A percentile compares a stretch with the other conserved stretches of the same genome.
Conservation (phyloP, 2,113 vertebrate species). For the Psittacula cyanocephala region DNA sequence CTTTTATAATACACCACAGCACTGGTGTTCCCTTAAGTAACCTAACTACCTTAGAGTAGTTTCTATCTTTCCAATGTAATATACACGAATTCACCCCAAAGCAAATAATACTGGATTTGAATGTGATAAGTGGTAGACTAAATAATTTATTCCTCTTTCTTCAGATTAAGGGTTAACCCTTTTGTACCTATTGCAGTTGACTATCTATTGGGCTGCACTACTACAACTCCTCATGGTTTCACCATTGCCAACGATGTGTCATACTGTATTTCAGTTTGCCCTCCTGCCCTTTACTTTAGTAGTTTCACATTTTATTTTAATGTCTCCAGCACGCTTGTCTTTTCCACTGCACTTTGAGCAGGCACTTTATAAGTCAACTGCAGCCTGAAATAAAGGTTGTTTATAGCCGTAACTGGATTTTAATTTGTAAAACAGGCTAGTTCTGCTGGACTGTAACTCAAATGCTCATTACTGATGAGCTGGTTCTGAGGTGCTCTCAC, state of each 20-base stretch:
- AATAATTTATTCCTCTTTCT: not conserved
- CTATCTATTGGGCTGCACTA: not conserved
- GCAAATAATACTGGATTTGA: not conserved
- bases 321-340: not conserved
- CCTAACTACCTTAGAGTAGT: not conserved
- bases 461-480: fast-evolving
- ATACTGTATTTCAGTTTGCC: not conserved
- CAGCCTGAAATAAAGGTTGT: not conserved
- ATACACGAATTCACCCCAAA: not conserved
- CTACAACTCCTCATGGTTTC: not conserved
- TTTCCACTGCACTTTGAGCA: not conserved
- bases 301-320: not conserved
- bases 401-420: not conserved
- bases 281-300: not conserved
- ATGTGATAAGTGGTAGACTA: not conserved
- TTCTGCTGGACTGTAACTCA: not conserved
- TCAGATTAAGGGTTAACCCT: not conserved
- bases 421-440: not conserved
- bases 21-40: constrained; percentile 19
- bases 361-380: not conserved
- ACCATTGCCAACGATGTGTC: not conserved
- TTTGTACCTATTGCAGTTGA: not conserved
- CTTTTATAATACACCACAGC: not conserved
- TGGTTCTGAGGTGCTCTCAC: not conserved
- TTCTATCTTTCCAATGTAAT: not conserved